A percentile compares a stretch with the other conserved stretches of the same genome.
These are phyloP conservation scores for Sinodicranocentrus sp. DNA, from an alignment of 2,888 invertebrate genomes.

Conservation along the genomic window DNA sequence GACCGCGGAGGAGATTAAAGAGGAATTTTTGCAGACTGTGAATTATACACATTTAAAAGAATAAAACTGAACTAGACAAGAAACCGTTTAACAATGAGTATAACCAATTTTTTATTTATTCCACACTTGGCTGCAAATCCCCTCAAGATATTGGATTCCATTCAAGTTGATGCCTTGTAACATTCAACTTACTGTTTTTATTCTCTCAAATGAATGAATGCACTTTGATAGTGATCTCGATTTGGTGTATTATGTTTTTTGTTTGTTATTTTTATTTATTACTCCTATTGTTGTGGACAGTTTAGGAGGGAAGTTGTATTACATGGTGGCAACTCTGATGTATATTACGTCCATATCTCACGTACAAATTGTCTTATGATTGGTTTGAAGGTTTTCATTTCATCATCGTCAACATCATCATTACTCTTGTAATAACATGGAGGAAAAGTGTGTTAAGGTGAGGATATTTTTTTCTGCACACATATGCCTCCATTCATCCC, in stretches of 20 bases:
- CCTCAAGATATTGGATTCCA: background rate
- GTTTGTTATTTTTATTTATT: background rate
- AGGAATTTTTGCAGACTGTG: no score
- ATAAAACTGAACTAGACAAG: no score
- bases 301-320: no score
- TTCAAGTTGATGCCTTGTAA: background rate
- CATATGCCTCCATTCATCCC: no score
- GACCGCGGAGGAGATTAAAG: no score
- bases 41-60: no score
- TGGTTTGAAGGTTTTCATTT: constrained; percentile 25
- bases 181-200: background rate
- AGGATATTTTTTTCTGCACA: no score
- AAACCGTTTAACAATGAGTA: background rate
- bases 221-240: constrained; percentile 9
- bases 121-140: background rate
- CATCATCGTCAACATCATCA: constrained; percentile 14
- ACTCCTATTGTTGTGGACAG: background rate
- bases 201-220: background rate
- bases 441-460: constrained; percentile 26
- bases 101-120: background rate
- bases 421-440: constrained; percentile 17
- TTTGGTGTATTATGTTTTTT: background rate
- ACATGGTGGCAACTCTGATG: no score
- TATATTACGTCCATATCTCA: no score
- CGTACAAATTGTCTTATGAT: constrained; percentile 13